Percentiles rank a stretch among this genome's conserved stretches.
Evolutionary conservation across 1,140 invertebrate species (phyloP).

Genomic region (Leptopilina clavipes): DNA sequence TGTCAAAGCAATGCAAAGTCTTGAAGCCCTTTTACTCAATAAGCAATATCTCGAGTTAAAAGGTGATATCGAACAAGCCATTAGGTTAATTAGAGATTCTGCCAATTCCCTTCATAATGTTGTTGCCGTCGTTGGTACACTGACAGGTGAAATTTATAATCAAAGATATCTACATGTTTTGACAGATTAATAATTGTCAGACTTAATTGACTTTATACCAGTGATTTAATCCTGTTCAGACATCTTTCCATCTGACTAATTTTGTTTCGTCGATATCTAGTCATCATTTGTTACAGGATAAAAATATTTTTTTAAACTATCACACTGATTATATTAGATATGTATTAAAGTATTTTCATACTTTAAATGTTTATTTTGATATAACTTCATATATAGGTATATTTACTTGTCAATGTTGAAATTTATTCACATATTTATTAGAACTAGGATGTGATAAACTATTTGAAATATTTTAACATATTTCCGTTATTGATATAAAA

Average conservation of each 20-base stretch:
- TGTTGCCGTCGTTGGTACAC: constrained; percentile 61
- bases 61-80: constrained; percentile 69
- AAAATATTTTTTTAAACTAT: background rate
- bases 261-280: background rate
- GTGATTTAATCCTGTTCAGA: background rate
- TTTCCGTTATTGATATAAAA: no score
- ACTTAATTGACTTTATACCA: background rate
- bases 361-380: no score
- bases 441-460: no score
- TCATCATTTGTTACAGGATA: background rate
- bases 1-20: constrained; percentile 68
- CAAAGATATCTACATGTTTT: constrained; percentile 72
- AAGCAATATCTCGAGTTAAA: constrained; percentile 73
- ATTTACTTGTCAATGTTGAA: no score
- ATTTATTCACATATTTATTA: no score
- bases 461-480: no score
- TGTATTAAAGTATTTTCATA: no score
- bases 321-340: background rate
- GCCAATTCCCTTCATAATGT: constrained; percentile 75
- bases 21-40: constrained; percentile 70
- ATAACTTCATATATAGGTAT: no score
- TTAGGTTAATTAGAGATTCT: constrained; percentile 72
- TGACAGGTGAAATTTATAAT: constrained; percentile 69
- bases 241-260: background rate
- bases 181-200: constrained; percentile 62